phyloP scores from a whole-genome alignment of 2,797 vertebrate species.

The Echiichthys vipera region DNA sequence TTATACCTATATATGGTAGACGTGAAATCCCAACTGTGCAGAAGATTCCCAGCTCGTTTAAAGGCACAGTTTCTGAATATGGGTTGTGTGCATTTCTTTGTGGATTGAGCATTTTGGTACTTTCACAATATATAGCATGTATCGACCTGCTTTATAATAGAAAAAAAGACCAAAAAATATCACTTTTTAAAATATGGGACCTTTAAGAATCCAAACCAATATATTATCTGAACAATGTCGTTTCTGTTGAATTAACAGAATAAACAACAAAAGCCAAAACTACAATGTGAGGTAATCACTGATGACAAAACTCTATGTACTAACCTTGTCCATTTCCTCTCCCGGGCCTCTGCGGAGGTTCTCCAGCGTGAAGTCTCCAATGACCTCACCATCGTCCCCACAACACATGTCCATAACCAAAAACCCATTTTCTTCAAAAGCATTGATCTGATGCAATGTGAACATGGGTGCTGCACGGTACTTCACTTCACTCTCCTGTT shows the following conservation, averaged over 20 bases:
- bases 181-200: no score
- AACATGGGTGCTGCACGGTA: constrained; percentile 85
- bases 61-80: no score
- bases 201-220: constrained; percentile 10
- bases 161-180: no score
- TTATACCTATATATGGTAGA: no score
- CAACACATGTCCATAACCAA: constrained; percentile 94
- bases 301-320: not conserved
- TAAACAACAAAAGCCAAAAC: constrained; percentile 10
- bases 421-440: constrained; percentile 90
- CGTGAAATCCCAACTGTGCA: no score
- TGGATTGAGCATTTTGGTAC: no score
- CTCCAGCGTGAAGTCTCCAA: constrained; percentile 87
- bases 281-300: constrained; percentile 6
- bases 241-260: no score
- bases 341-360: constrained; percentile 86
- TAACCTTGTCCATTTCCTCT: constrained; percentile 82
- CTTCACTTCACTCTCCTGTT: constrained; percentile 83
- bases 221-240: not conserved
- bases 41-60: no score
- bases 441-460: constrained; percentile 93
- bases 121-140: no score
- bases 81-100: no score
- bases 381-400: constrained; percentile 85
- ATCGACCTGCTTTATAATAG: no score